phyloP scores from a whole-genome alignment of 2,113 vertebrate genomes.

The Desmodus rotundus region DNA sequence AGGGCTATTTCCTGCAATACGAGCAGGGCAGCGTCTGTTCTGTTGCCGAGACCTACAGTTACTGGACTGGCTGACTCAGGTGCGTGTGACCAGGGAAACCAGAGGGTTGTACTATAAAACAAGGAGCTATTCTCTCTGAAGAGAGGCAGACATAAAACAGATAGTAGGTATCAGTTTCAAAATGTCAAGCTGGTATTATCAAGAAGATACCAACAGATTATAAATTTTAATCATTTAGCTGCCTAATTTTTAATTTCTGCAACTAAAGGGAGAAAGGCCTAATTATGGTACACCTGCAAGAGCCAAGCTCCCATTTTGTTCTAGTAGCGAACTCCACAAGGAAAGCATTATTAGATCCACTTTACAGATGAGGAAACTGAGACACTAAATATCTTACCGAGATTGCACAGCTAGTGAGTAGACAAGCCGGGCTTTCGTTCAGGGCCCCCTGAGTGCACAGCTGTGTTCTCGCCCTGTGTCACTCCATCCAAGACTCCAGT shows the following conservation, averaged over 20 bases:
- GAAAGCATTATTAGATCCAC: neutral
- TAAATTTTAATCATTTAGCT: neutral
- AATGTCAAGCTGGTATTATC: neutral
- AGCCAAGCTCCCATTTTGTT: neutral
- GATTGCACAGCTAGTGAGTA: too few species aligned
- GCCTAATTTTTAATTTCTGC: neutral
- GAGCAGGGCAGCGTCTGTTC: neutral
- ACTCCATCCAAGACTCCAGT: neutral
- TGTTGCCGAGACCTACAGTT: too few species aligned
- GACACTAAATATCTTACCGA: neutral
- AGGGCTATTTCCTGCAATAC: neutral
- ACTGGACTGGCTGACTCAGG: neutral
- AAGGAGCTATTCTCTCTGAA: neutral
- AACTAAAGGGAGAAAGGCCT: neutral
- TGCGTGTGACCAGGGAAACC: neutral
- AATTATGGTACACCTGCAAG: neutral
- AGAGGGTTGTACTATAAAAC: neutral
- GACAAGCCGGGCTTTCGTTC: neutral
- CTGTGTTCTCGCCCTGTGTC: neutral
- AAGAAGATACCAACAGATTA: neutral
- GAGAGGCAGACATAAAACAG: neutral
- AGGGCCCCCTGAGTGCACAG: too few species aligned
- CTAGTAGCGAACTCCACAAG: neutral
- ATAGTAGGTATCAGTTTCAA: neutral
- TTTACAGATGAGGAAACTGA: neutral